Base-by-base conservation (phyloP, 2,113 vertebrate genomes). In the Clarias batrachus region DNA sequence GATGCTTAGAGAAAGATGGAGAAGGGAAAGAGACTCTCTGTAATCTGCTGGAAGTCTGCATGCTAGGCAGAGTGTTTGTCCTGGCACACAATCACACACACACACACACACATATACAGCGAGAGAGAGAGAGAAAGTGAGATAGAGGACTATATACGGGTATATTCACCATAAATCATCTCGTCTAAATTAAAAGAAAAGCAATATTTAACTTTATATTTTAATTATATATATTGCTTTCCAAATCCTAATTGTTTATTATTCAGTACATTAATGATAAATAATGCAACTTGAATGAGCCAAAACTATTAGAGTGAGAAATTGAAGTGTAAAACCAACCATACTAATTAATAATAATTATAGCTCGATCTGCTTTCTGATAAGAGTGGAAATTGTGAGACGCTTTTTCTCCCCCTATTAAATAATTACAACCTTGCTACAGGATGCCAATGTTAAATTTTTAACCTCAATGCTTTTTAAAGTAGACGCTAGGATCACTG, bases 21-120 rank as follows among this genome's bases (percentile, higher is more conserved):
- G 54, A 41, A 48, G 65, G 71, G 13, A 48, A 3, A 33, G 78
- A 17, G 21, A 41, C 76, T 52, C 30, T 48, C 71, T 63, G 59
- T 63, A 59, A 78, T 62, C 84, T 65, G 37, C 83, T 85, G 77
- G 77, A 79, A 59, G 37, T 37, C 59, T 78, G 27, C 73, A 4
- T 52, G 25, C 57, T 85, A 63, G 19, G 41, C 25, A 73, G 37
- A 23, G 12, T 85, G 57, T 85, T 76, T 52, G 68, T 73, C 82
- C 66, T 73, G 66, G 77, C 77, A 80, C 77, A 48, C 48, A 41
- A 37, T 37, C 33, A 37, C 33, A 37, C 27, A 78, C 79, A 81
- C 59, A 81, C 27, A 59, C 56, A 80, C 57, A 37, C 59, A 62
- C 21, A 63, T 13, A 48, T 12, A 48, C 21, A 65, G 4, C 37